A percentile compares a stretch with the other conserved stretches of the same genome.
phyloP scores from a whole-genome alignment of 2,797 vertebrate species.

The Manis javanica region DNA sequence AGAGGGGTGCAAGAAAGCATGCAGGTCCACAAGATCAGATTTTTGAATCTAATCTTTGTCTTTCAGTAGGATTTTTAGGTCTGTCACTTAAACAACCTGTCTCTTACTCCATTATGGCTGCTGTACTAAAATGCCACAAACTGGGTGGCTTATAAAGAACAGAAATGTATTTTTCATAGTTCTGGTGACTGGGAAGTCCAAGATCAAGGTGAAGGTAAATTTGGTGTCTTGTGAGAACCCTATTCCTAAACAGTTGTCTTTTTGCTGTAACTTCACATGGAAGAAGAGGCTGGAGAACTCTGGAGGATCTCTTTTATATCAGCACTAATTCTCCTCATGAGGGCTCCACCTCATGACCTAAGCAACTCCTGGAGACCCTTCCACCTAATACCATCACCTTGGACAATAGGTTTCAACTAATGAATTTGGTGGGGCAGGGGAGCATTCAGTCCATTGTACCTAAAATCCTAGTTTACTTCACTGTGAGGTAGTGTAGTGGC shows the following conservation, averaged over 20 bases:
- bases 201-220: not conserved
- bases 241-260: not conserved
- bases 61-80: not conserved
- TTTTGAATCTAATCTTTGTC: not conserved
- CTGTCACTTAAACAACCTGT: not conserved
- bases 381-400: not conserved
- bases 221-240: not conserved
- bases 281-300: not conserved
- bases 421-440: not conserved
- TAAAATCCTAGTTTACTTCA: not conserved
- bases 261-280: not conserved
- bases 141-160: not conserved
- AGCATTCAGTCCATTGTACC: not conserved
- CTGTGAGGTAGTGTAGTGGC: not conserved
- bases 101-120: not conserved
- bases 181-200: not conserved
- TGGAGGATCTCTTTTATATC: not conserved
- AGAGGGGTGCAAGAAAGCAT: not conserved
- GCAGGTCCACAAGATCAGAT: not conserved
- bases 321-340: not conserved
- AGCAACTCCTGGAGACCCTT: not conserved
- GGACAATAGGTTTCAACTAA: not conserved
- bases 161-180: not conserved
- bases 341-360: not conserved
- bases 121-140: not conserved